Evolutionary conservation across 1,140 invertebrate species (phyloP), one percentile per base, ranked within the genome.

Genomic region (Apis cerana): DNA sequence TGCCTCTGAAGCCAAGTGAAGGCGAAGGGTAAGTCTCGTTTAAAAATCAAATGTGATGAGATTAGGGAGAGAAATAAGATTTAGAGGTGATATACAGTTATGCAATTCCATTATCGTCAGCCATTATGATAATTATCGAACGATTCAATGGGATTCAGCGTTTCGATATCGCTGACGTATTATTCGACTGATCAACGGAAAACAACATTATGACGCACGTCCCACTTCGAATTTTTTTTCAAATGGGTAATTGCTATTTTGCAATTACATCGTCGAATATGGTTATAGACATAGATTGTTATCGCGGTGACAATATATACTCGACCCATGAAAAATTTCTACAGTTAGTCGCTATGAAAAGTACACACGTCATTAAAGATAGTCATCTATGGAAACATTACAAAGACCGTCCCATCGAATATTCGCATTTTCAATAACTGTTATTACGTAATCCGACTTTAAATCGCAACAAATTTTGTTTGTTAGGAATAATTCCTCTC

Each of bases 1-100:
- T 97, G 78, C 98, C 98, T 3, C 89, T 98, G 27, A 96, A 96
- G 88, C 97, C 97, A 1, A 96, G 95, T 84, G 97, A 98, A 89
- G 96, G 97, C 54, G 97, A 98, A 95, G 98, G 98, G 97, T 98
- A 94, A 94, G 94, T 75, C 23, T 15, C 8, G 0, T 33, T 52
- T 43, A 4, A n/a, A 59, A 21, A 59, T 10, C 33, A 9, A 48
- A 48, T n/a, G 2, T 11, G 12, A n/a, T 2, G 0, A 8, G 27
- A 17, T 13, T 21, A 12, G 13, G 10, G 4, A 15, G 19, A 50
- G 12, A 5, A 19, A 17, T 13, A 62, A 62, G 61, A 27, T 62
- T 62, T 27, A n/a, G 23, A 19, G 4, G 8, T 11, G 69, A n/a
- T 56, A 70, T 13, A 5, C 2, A 27, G 21, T 48, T 19, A 68